Conservation (phyloP, 2,113 vertebrate species). For the Hypanus sabinus region DNA sequence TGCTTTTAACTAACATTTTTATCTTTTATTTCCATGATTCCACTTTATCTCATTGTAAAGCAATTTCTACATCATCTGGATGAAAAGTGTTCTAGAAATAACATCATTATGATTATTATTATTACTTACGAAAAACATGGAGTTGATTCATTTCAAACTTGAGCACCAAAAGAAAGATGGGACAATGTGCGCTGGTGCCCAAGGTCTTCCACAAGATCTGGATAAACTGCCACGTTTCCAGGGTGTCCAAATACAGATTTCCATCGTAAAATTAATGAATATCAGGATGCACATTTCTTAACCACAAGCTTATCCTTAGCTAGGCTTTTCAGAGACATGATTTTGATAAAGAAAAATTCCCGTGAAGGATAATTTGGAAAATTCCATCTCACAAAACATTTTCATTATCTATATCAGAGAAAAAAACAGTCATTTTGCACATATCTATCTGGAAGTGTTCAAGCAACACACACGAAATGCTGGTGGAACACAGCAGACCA, state of each 20-base stretch:
- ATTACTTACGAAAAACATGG: not conserved
- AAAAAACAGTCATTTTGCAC: not conserved
- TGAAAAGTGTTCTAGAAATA: too few relatives aligned
- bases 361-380: not conserved
- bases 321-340: not conserved
- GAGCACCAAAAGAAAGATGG: too few relatives aligned
- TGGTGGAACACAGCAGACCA: too few relatives aligned
- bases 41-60: too few relatives aligned
- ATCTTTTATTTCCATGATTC: too few relatives aligned
- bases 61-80: too few relatives aligned
- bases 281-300: not conserved
- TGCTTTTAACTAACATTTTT: too few relatives aligned
- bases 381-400: not conserved
- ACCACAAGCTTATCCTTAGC: not conserved
- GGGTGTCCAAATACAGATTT: not conserved
- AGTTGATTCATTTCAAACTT: not conserved
- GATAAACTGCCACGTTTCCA: not conserved
- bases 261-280: not conserved
- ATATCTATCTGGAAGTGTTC: not conserved
- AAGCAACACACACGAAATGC: too few relatives aligned
- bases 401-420: not conserved
- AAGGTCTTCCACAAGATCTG: not conserved
- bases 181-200: not conserved
- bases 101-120: too few relatives aligned
- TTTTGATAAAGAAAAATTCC: not conserved